These are phyloP conservation scores for Littorina saxatilis DNA, from an alignment of 1,140 invertebrate genomes.

Conservation along the genomic window DNA sequence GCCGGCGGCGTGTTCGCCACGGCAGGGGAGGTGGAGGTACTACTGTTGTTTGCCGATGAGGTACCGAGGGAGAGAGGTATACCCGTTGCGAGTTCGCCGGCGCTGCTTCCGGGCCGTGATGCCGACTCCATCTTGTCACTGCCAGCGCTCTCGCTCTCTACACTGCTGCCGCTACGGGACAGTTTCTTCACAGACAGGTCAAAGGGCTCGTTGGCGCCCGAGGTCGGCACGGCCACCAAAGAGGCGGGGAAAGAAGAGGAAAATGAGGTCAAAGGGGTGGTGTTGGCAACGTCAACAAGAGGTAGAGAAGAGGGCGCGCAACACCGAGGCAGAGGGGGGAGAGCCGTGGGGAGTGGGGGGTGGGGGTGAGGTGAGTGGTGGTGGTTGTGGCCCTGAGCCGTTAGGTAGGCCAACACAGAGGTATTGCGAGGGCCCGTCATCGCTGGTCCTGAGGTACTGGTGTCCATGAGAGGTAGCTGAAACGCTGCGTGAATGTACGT, in stretches of 20 bases:
- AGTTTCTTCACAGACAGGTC: slow-evolving; percentile 40
- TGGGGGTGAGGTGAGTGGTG: neutral
- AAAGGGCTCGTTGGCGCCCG: slow-evolving; percentile 10
- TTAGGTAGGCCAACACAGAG: slow-evolving; percentile 31
- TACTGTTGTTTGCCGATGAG: neutral
- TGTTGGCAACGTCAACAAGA: slow-evolving; percentile 31
- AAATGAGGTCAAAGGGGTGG: slow-evolving; percentile 11
- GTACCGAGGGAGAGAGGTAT: neutral
- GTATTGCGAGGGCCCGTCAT: slow-evolving; percentile 16
- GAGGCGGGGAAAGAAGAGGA: neutral
- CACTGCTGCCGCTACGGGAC: neutral
- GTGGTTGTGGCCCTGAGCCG: slow-evolving; percentile 33
- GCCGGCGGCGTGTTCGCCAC: slow-evolving; percentile 7
- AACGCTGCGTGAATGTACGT: slow-evolving; percentile 45
- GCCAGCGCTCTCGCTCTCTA: neutral
- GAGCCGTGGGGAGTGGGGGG: slow-evolving; percentile 14
- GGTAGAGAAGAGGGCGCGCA: slow-evolving; percentile 36
- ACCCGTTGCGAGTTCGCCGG: neutral
- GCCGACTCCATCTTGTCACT: slow-evolving; percentile 22
- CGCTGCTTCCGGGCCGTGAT: neutral
- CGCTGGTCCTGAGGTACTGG: slow-evolving; percentile 37
- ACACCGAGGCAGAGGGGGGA: slow-evolving; percentile 26
- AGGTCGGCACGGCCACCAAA: neutral
- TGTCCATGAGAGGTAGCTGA: slow-evolving; percentile 44
- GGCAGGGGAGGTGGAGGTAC: slow-evolving; percentile 37